Evolutionary conservation across 2,797 vertebrate species (phyloP).

Genomic region (Bradypodion pumilum): DNA sequence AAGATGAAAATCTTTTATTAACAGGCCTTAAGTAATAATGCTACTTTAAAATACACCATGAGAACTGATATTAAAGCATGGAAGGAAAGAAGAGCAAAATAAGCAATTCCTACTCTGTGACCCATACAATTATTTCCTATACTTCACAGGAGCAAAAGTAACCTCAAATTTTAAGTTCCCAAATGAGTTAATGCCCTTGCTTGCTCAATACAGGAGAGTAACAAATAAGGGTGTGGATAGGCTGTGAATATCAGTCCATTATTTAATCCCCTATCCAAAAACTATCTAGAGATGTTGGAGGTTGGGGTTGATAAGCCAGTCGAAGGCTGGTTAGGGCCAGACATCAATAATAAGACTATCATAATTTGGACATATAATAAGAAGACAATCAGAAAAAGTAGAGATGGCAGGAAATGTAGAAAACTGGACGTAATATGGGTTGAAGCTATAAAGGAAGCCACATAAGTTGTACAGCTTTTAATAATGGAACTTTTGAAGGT

Average conservation of each 20-base stretch:
- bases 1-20: background rate
- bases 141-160: background rate
- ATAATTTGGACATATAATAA: too few relatives aligned
- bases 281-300: too few relatives aligned
- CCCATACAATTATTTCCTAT: background rate
- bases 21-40: background rate
- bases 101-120: background rate
- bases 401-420: too few relatives aligned
- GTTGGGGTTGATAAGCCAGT: too few relatives aligned
- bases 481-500: too few relatives aligned
- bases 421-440: too few relatives aligned
- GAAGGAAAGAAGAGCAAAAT: background rate
- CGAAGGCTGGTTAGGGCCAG: background rate
- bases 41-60: background rate
- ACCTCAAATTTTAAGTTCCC: background rate
- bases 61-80: background rate
- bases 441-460: background rate
- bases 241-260: background rate
- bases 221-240: background rate
- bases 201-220: background rate
- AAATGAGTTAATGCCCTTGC: background rate
- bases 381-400: too few relatives aligned
- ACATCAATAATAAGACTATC: too few relatives aligned
- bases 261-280: too few relatives aligned
- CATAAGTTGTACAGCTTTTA: background rate